Conservation (phyloP, 2,797 vertebrate genomes). For the Potorous gilbertii region DNA sequence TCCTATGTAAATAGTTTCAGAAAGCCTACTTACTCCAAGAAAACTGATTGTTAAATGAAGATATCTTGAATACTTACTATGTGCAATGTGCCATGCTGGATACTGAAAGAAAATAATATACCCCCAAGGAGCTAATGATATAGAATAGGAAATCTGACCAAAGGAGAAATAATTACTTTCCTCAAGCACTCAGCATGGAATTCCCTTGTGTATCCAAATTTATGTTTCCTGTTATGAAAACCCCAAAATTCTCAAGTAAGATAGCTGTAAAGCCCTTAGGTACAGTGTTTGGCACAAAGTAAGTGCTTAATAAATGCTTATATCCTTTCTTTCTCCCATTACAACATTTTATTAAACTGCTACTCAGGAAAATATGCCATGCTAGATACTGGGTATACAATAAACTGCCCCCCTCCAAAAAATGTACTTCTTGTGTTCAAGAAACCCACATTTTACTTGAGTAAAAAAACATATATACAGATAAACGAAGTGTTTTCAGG, state of each 20-base stretch:
- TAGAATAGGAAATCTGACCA: neutral
- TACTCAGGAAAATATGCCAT: neutral
- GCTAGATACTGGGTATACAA: neutral
- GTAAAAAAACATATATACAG: neutral
- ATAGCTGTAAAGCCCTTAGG: neutral
- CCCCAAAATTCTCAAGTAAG: neutral
- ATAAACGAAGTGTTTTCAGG: neutral
- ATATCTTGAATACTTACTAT: neutral
- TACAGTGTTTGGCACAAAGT: neutral
- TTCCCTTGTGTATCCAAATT: neutral
- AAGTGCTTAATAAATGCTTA: neutral
- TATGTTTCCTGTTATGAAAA: neutral
- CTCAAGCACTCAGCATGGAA: neutral
- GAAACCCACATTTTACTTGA: neutral
- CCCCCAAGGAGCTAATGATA: neutral
- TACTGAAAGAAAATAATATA: neutral
- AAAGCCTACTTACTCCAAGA: constrained; percentile 4
- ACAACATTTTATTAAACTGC: neutral
- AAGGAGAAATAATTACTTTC: neutral
- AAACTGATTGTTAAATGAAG: neutral
- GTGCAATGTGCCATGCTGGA: neutral
- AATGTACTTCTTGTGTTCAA: neutral
- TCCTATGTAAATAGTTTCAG: neutral
- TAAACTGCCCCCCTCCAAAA: no score
- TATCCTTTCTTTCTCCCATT: neutral